Evolutionary conservation across 2,888 invertebrate genomes (phyloP), one percentile per base, ranked within the genome.

Genomic region (Drepana falcataria): DNA sequence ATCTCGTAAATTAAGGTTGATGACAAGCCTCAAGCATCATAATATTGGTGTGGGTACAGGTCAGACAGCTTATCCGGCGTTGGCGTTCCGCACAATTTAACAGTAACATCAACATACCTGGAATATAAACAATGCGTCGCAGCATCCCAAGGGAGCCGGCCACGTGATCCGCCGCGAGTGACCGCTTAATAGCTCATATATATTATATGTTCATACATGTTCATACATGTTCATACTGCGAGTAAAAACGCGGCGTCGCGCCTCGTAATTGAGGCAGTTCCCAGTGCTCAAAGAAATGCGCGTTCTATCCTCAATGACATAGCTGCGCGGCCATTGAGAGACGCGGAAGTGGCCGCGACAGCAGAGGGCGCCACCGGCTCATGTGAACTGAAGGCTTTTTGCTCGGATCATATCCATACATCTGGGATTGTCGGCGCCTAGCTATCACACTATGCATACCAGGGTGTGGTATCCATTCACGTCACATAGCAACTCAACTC

Each of bases 191-290:
- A 53, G 4, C 69, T n/a, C n/a, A n/a, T n/a, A n/a, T n/a, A n/a
- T n/a, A n/a, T n/a, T n/a, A n/a, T n/a, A n/a, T n/a, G n/a, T n/a
- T n/a, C n/a, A n/a, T n/a, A n/a, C n/a, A n/a, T n/a, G n/a, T n/a
- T 80, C 79, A 81, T 84, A 69, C 77, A 85, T 84, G 75, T 85
- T 79, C 76, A 83, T 81, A 60, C 56, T 57, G 61, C 54, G 54
- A 48, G 53, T 68, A 83, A 85, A 83, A 84, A 82, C 79, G 73
- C 76, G 75, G 75, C 81, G 76, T 61, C 75, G 66, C 56, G 63
- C 53, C 58, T 57, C 53, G 69, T 77, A 77, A 79, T 78, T 73
- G 79, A 64, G 57, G 65, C 71, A 53, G 75, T 77, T 82, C 79
- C 73, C 81, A 79, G 73, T 61, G 40, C 2, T 51, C n/a, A n/a